Conservation (phyloP, 2,888 invertebrate species). For the Acronicta aceris region DNA sequence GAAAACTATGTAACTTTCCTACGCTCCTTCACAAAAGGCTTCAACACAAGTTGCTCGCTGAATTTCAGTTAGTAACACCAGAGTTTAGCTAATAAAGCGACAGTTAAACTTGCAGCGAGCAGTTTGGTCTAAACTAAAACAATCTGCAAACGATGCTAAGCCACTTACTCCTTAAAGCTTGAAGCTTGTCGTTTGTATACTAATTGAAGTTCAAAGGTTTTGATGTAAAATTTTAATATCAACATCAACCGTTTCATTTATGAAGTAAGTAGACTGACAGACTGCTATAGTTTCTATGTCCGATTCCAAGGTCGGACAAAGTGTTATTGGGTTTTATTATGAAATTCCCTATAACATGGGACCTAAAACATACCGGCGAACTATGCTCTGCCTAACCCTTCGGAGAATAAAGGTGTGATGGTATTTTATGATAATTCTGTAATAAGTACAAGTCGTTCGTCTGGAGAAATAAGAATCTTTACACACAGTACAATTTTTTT, state of each 20-base stretch:
- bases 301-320: too few relatives aligned
- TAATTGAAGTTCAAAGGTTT: conserved; percentile 18
- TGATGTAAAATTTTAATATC: conserved; percentile 5
- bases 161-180: conserved; percentile 26
- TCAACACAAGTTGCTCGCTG: conserved; percentile 6
- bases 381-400: too few relatives aligned
- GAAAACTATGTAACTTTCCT: neutral
- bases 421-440: too few relatives aligned
- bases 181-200: conserved; percentile 24
- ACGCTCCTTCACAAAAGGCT: neutral
- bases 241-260: conserved; percentile 2
- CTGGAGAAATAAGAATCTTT: too few relatives aligned
- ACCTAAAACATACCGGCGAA: too few relatives aligned
- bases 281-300: too few relatives aligned
- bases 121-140: conserved; percentile 34
- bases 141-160: conserved; percentile 46
- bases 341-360: too few relatives aligned
- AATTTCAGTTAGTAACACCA: conserved; percentile 31
- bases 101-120: conserved; percentile 26
- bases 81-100: conserved; percentile 36
- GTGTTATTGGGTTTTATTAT: too few relatives aligned
- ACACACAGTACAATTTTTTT: too few relatives aligned
- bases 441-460: too few relatives aligned
- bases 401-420: too few relatives aligned
- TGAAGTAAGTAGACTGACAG: too few relatives aligned